phyloP scores from a whole-genome alignment of 2,888 invertebrate genomes.

The Hylaea fasciaria region DNA sequence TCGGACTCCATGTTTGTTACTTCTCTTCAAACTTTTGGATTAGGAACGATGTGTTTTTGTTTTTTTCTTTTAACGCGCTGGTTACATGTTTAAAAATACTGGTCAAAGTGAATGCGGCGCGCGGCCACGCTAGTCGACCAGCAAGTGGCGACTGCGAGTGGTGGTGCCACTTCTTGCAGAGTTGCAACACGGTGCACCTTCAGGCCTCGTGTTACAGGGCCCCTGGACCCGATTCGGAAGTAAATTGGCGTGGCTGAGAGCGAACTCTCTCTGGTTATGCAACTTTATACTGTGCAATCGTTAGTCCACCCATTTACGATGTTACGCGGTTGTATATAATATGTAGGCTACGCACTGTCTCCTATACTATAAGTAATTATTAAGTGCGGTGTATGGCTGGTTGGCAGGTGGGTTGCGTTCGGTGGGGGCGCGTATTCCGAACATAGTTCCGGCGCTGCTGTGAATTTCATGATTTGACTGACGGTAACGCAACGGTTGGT shows the following conservation, averaged over 20 bases:
- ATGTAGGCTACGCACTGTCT: conserved; percentile 9
- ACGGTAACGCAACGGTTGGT: background rate
- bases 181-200: conserved; percentile 59
- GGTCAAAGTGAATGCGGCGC: conserved; percentile 44
- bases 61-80: conserved; percentile 22
- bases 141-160: conserved; percentile 69
- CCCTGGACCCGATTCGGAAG: conserved; percentile 69
- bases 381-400: background rate
- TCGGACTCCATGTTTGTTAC: conserved; percentile 65
- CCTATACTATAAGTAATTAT: conserved; percentile 12
- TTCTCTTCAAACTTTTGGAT: conserved; percentile 4
- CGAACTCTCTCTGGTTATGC: conserved; percentile 71
- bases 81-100: conserved; percentile 55
- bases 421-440: too few species aligned
- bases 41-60: conserved; percentile 1
- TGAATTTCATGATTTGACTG: conserved; percentile 9
- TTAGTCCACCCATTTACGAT: conserved; percentile 36
- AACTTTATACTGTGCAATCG: conserved; percentile 69
- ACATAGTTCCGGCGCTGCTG: conserved; percentile 6
- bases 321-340: conserved; percentile 46
- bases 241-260: conserved; percentile 62
- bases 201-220: conserved; percentile 42
- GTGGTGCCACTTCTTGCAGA: conserved; percentile 36
- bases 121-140: conserved; percentile 76
- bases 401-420: too few species aligned